Conservation (phyloP, 2,888 invertebrate genomes). For the Tineola bisselliella region DNA sequence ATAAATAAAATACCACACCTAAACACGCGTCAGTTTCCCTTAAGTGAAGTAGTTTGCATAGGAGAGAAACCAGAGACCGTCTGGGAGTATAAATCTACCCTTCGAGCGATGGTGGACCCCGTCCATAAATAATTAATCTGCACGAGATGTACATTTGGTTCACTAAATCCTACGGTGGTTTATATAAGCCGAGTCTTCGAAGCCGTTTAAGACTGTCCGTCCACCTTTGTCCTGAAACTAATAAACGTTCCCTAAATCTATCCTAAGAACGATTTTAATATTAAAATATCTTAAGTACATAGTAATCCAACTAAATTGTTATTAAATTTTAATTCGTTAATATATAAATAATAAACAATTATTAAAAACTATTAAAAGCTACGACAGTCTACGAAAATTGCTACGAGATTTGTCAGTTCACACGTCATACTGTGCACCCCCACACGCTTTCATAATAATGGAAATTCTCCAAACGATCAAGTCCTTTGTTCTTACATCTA, state of each 20-base stretch:
- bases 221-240: conserved; percentile 1
- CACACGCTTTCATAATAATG: too few species aligned
- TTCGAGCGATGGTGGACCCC: conserved; percentile 39
- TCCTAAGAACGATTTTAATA: neutral
- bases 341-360: too few species aligned
- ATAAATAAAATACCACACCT: conserved; percentile 25
- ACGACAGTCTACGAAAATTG: too few species aligned
- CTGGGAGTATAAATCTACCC: conserved; percentile 59
- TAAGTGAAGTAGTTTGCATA: conserved; percentile 33
- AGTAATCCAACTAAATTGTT: too few species aligned
- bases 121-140: conserved; percentile 66
- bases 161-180: conserved; percentile 40
- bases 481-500: too few species aligned
- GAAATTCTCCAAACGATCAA: too few species aligned
- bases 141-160: conserved; percentile 49
- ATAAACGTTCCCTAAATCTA: neutral
- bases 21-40: conserved; percentile 36
- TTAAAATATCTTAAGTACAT: too few species aligned
- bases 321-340: too few species aligned
- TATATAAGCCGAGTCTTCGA: conserved; percentile 3
- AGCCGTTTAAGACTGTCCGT: conserved; percentile 5
- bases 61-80: conserved; percentile 54
- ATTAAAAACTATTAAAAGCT: too few species aligned
- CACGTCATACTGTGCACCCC: too few species aligned
- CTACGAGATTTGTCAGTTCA: too few species aligned